A percentile compares a stretch with the other conserved stretches of the same genome.
Conservation (phyloP, 2,113 vertebrate species). For the Nothoprocta perdicaria region DNA sequence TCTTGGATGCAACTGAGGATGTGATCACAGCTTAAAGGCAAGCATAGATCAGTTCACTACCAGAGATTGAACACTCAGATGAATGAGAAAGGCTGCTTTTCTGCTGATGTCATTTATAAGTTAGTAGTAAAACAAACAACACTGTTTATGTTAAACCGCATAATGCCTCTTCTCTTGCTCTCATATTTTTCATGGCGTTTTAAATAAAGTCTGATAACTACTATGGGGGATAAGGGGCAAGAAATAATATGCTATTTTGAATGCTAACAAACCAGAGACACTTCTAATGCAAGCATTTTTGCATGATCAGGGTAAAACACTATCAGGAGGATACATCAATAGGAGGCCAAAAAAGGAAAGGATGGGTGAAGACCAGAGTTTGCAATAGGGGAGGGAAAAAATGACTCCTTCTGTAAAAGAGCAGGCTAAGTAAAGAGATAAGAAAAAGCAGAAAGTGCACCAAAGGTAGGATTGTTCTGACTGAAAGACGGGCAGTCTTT, state of each 20-base stretch:
- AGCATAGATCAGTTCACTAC: neutral
- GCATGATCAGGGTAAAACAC: neutral
- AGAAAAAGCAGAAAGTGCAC: conserved; percentile 18
- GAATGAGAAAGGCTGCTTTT: neutral
- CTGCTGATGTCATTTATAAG: neutral
- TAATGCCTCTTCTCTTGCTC: neutral
- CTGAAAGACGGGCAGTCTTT: neutral
- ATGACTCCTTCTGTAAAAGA: neutral
- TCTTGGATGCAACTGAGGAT: neutral
- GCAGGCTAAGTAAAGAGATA: neutral
- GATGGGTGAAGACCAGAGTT: neutral
- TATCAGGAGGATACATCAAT: conserved; percentile 1
- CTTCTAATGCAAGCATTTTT: neutral
- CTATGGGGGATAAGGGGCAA: neutral
- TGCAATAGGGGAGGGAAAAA: conserved; percentile 15
- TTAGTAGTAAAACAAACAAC: neutral
- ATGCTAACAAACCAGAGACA: neutral
- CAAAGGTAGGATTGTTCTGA: neutral
- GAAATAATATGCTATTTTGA: neutral
- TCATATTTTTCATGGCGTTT: neutral
- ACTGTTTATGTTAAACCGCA: neutral
- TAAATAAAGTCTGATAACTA: neutral
- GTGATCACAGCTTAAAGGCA: neutral
- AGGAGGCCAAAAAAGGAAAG: conserved; percentile 26
- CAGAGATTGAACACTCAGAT: neutral